Evolutionary conservation across 2,888 invertebrate genomes (phyloP).

Genomic region (Zootermopsis nevadensis): DNA sequence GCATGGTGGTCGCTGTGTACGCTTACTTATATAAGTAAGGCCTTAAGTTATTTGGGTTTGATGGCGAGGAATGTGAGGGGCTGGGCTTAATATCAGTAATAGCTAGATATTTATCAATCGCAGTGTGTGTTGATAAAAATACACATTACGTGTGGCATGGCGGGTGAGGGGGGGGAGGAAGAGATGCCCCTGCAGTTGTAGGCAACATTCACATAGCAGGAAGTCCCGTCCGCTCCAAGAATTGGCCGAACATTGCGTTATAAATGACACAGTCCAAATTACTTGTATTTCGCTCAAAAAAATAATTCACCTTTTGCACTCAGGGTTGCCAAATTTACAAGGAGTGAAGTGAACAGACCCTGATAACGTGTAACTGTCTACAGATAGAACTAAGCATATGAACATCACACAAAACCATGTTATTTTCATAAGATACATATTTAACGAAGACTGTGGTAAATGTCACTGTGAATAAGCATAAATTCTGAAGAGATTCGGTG

Average conservation of each 20-base stretch:
- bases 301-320: not conserved
- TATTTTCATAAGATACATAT: too few species aligned
- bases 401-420: too few species aligned
- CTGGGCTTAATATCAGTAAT: not conserved
- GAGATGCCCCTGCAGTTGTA: constrained; percentile 24
- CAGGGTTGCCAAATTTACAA: constrained; percentile 10
- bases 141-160: not conserved
- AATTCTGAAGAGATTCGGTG: too few species aligned
- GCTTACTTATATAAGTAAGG: too few species aligned
- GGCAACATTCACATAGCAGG: constrained; percentile 29
- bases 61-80: too few species aligned
- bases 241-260: not conserved
- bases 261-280: constrained; percentile 36
- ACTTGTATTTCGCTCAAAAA: not conserved
- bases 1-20: too few species aligned
- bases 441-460: too few species aligned
- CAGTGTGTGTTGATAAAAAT: constrained; percentile 13
- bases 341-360: too few species aligned
- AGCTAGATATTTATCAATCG: not conserved
- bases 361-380: too few species aligned
- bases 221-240: constrained; percentile 30
- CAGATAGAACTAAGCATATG: too few species aligned
- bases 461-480: too few species aligned
- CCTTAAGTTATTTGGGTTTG: too few species aligned
- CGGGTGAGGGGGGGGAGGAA: not conserved